phyloP scores from a whole-genome alignment of 1,140 invertebrate genomes.

The Heliconius hermathena region DNA sequence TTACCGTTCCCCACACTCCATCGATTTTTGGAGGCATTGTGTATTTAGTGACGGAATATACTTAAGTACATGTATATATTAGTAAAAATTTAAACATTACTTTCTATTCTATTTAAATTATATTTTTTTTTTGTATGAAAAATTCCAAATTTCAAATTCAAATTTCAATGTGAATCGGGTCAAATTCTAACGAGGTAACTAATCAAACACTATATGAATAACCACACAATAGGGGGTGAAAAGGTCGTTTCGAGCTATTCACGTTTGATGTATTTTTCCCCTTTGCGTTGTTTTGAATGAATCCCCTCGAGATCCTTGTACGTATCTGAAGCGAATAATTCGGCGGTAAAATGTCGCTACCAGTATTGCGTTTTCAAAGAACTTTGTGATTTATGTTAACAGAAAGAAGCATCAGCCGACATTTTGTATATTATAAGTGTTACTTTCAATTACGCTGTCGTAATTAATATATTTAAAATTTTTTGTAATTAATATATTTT shows the following conservation, averaged over 20 bases:
- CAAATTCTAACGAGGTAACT: slow-evolving; percentile 11
- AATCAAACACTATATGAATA: slow-evolving; percentile 14
- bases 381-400: slow-evolving; percentile 7
- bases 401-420: neutral
- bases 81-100: too few relatives aligned
- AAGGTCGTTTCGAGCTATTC: slow-evolving; percentile 17
- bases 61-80: too few relatives aligned
- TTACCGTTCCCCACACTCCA: too few relatives aligned
- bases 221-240: slow-evolving; percentile 9
- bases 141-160: neutral
- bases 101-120: neutral
- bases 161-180: neutral
- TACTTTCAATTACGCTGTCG: neutral
- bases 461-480: neutral
- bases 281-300: slow-evolving; percentile 23
- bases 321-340: slow-evolving; percentile 11
- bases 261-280: slow-evolving; percentile 24
- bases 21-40: too few relatives aligned
- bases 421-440: neutral
- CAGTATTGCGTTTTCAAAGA: slow-evolving; percentile 12
- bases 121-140: neutral
- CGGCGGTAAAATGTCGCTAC: slow-evolving; percentile 13
- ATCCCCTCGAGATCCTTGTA: slow-evolving; percentile 9
- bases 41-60: too few relatives aligned
- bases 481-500: too few relatives aligned